A percentile compares a stretch with the other conserved stretches of the same genome.
phyloP scores from a whole-genome alignment of 1,140 invertebrate genomes.

The Sitodiplosis mosellana region DNA sequence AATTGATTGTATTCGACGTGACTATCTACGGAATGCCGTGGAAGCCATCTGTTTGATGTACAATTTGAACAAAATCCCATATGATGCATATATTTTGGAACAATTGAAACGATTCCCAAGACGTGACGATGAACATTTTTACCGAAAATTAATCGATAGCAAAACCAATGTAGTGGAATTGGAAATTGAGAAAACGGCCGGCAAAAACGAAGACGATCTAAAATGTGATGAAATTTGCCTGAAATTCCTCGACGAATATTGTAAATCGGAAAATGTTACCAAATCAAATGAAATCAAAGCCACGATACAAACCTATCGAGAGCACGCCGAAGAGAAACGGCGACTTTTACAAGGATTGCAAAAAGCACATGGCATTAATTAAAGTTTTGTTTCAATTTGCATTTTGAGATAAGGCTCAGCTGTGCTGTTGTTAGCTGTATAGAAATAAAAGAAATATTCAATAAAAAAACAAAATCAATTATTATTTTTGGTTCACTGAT shows the following conservation, averaged over 20 bases:
- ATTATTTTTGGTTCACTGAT: too few relatives aligned
- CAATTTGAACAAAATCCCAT: constrained; percentile 19
- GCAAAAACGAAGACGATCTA: constrained; percentile 18
- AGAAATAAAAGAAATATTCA: too few relatives aligned
- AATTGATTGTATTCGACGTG: constrained; percentile 29
- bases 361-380: constrained; percentile 35
- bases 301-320: constrained; percentile 41
- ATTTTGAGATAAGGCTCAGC: too few relatives aligned
- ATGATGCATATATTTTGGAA: constrained; percentile 12
- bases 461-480: neutral
- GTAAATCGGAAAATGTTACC: constrained; percentile 24
- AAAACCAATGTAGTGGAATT: constrained; percentile 7
- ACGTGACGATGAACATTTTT: neutral
- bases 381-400: neutral
- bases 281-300: constrained; percentile 40
- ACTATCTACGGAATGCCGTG: constrained; percentile 22
- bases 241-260: constrained; percentile 38
- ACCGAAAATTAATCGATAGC: neutral
- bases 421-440: too few relatives aligned
- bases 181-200: constrained; percentile 19
- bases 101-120: constrained; percentile 7
- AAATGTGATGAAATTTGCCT: constrained; percentile 28
- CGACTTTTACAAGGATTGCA: constrained; percentile 37
- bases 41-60: constrained; percentile 21
- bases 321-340: constrained; percentile 33